These are phyloP conservation scores for Drosophila atripex DNA, from an alignment of 2,888 invertebrate species.

Conservation along the genomic window DNA sequence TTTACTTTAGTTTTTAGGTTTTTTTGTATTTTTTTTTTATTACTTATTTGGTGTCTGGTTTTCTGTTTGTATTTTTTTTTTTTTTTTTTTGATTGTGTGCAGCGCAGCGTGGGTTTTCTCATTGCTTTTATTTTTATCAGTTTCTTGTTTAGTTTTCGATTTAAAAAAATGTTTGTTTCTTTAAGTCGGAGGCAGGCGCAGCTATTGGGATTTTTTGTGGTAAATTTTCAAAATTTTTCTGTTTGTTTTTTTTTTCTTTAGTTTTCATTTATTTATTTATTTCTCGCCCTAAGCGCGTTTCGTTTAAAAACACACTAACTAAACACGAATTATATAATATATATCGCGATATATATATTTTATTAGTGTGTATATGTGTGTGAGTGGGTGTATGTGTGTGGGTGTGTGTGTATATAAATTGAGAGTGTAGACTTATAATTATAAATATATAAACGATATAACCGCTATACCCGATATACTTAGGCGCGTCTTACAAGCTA, in stretches of 20 bases:
- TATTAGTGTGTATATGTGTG: slow-evolving; percentile 4
- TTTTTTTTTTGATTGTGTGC: slow-evolving; percentile 39
- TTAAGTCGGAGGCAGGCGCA: slow-evolving; percentile 41
- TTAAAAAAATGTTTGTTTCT: slow-evolving; percentile 13
- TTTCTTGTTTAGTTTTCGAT: slow-evolving; percentile 1
- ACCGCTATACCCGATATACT: slow-evolving; percentile 24
- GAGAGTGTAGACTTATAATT: slow-evolving; percentile 10
- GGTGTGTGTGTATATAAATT: slow-evolving; percentile 11
- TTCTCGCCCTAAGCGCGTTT: slow-evolving; percentile 41
- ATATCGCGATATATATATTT: slow-evolving; percentile 19
- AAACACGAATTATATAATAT: slow-evolving; percentile 34
- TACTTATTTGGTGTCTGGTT: slow-evolving; percentile 12
- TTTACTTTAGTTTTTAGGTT: slow-evolving; percentile 33
- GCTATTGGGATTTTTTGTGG: slow-evolving; percentile 13
- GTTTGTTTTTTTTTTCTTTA: slow-evolving; percentile 5
- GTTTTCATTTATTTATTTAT: slow-evolving; percentile 14
- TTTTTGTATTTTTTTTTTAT: slow-evolving; percentile 15
- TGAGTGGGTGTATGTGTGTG: slow-evolving; percentile 13
- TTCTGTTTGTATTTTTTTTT: slow-evolving; percentile 25
- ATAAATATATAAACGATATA: slow-evolving; percentile 29
- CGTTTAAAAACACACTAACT: slow-evolving; percentile 52
- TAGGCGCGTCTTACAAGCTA: slow-evolving; percentile 26
- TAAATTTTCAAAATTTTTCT: neutral
- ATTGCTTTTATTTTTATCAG: slow-evolving; percentile 13
- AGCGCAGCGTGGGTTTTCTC: slow-evolving; percentile 39